These are phyloP conservation scores for Papilio polyxenes DNA, from an alignment of 1,140 invertebrate genomes.

Conservation along the genomic window DNA sequence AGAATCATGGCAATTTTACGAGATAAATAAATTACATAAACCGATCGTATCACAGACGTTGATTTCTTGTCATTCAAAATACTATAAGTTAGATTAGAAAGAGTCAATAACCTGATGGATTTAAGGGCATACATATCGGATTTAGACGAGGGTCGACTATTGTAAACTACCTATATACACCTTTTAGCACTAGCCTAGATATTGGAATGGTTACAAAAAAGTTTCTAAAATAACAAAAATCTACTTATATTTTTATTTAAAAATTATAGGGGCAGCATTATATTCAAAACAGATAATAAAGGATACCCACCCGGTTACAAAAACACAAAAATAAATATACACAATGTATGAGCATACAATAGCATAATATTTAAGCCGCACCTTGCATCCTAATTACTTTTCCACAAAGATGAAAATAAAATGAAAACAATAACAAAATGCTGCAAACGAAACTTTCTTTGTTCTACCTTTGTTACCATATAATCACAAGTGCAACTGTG, in stretches of 20 bases:
- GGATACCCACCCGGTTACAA: neutral
- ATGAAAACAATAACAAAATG: neutral
- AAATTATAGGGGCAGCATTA: too few relatives aligned
- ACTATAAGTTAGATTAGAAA: too few relatives aligned
- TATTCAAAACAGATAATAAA: too few relatives aligned
- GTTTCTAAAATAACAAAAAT: too few relatives aligned
- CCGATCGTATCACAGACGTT: neutral
- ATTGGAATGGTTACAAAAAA: too few relatives aligned
- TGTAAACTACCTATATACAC: too few relatives aligned
- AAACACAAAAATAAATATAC: neutral
- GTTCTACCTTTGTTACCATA: neutral
- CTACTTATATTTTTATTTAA: too few relatives aligned
- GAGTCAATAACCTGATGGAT: too few relatives aligned
- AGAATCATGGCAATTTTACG: neutral
- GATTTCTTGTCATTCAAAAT: too few relatives aligned
- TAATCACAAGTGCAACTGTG: neutral
- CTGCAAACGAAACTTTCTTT: neutral
- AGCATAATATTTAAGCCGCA: neutral
- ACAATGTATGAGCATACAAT: neutral
- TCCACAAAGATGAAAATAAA: slow-evolving; percentile 3
- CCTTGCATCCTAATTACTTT: slow-evolving; percentile 1
- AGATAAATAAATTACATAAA: neutral
- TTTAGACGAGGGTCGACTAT: too few relatives aligned
- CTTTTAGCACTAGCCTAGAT: too few relatives aligned
- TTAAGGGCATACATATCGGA: too few relatives aligned